Percentiles rank a stretch among this genome's conserved stretches.
These are phyloP conservation scores for Ceratina japonica DNA, from an alignment of 1,140 invertebrate species.

Conservation along the genomic window DNA sequence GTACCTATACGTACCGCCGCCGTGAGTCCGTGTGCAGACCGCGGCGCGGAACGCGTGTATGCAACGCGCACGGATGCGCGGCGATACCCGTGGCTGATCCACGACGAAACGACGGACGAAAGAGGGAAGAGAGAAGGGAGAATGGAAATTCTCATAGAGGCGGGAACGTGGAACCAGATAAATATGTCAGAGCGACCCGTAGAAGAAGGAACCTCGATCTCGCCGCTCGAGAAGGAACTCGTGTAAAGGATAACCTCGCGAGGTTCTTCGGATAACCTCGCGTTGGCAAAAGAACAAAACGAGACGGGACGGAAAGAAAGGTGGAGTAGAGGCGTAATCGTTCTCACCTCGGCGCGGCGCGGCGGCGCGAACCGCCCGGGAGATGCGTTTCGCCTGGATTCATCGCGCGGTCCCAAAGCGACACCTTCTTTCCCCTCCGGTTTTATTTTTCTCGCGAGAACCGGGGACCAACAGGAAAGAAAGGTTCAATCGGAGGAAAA, in stretches of 20 bases:
- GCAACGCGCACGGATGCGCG: conserved; percentile 19
- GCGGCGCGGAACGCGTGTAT: conserved; percentile 4
- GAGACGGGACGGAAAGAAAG: background rate
- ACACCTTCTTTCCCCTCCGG: conserved; percentile 16
- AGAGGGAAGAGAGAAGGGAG: conserved; percentile 29
- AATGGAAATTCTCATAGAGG: conserved; percentile 63
- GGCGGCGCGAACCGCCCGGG: background rate
- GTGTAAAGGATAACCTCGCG: conserved; percentile 66
- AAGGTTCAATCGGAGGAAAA: conserved; percentile 50
- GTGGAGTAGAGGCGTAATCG: conserved; percentile 46
- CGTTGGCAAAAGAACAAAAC: conserved; percentile 40
- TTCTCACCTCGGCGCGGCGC: conserved; percentile 42
- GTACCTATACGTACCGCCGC: conserved; percentile 23
- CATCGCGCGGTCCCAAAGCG: conserved; percentile 3
- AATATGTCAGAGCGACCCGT: conserved; percentile 59
- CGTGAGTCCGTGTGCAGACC: conserved; percentile 1
- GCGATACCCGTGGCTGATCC: conserved; percentile 49
- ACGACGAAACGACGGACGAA: conserved; percentile 52
- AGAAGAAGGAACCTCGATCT: conserved; percentile 49
- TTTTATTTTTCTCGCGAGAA: background rate
- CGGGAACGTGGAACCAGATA: conserved; percentile 60
- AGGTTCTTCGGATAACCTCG: conserved; percentile 64
- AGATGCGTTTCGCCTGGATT: conserved; percentile 35
- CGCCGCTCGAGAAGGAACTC: conserved; percentile 43
- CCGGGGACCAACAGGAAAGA: conserved; percentile 24